Conservation (phyloP, 1,140 invertebrate species). For the Diorhabda carinulata region DNA sequence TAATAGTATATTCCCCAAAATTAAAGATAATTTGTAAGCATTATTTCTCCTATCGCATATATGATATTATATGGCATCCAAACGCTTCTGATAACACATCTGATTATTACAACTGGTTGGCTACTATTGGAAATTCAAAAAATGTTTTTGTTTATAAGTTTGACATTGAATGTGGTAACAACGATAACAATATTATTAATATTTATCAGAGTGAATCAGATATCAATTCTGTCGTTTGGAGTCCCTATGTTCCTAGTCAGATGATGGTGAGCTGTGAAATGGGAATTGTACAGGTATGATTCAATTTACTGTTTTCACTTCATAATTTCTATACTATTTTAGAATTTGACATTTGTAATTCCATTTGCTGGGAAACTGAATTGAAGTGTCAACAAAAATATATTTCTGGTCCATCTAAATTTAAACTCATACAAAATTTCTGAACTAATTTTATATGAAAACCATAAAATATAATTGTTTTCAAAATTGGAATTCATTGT, state of each 20-base stretch:
- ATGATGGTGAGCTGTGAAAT: constrained; percentile 70
- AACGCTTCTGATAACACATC: constrained; percentile 53
- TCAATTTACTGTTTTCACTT: no score
- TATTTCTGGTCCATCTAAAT: no score
- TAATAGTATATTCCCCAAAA: constrained; percentile 28
- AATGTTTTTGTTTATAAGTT: constrained; percentile 53
- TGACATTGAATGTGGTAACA: constrained; percentile 21
- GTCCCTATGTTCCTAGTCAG: constrained; percentile 61
- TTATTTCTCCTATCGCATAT: constrained; percentile 54
- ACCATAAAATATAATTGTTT: no score
- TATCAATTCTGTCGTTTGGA: constrained; percentile 64
- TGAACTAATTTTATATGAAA: no score
- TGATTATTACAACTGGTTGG: constrained; percentile 59
- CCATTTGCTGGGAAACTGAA: no score
- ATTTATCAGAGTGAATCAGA: constrained; percentile 57
- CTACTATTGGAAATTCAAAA: constrained; percentile 53
- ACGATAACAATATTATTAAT: constrained; percentile 48
- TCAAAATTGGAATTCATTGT: background rate
- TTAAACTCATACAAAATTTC: no score
- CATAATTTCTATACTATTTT: no score
- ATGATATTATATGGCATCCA: constrained; percentile 68
- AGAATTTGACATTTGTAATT: no score
- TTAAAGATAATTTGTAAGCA: constrained; percentile 44
- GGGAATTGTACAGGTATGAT: constrained; percentile 59
- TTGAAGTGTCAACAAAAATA: no score